Base-by-base conservation (phyloP, 2,113 vertebrate genomes). In the Carollia perspicillata region DNA sequence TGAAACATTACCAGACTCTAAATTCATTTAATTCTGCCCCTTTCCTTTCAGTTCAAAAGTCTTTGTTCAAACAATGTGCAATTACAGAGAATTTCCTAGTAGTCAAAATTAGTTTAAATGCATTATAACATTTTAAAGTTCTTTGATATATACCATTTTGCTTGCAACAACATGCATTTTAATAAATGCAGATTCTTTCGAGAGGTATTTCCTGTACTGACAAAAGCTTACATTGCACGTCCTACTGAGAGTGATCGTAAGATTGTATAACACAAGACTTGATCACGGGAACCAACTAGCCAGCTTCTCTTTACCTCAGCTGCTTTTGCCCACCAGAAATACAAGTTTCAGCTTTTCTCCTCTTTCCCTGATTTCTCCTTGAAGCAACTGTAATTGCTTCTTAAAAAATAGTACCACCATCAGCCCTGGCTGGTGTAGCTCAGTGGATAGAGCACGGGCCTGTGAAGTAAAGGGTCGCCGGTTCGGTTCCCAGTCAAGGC, bases 21-120 rank as follows among this genome's bases (percentile, higher is more conserved):
- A 92, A 72, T 90, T 65, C 49, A 90, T 33, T 81, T 51, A 51
- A 94, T 95, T 93, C 49, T 90, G 9, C 8, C 44, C n/a, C 87
- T 89, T 89, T 69, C 30, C 42, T 84, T 83, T 89, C 18, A 75
- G 4, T 85, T 75, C 60, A 79, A 91, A 95, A 33, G 11, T 71
- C 30, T 97, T 94, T 89, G 49, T 84, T 94, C 51, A 75, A 92
- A 74, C 14, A 79, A 95, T n/a, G 10, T 60, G 49, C 2, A 83
- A 14, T 77, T 68, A 53, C 2, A 74, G 16, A 90, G 33, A 91
- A 78, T 5, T 68, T 83, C 5, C 77, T 84, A 74, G 18, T 68
- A 44, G 35, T 65, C 65, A 90, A 95, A 95, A 63, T 91, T 65
- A 58, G 58, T 84, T 88, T 55, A 89, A 85, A 78, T 72, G 40